Evolutionary conservation across 2,888 invertebrate genomes (phyloP).

Genomic region (Agrochola lychnidis): DNA sequence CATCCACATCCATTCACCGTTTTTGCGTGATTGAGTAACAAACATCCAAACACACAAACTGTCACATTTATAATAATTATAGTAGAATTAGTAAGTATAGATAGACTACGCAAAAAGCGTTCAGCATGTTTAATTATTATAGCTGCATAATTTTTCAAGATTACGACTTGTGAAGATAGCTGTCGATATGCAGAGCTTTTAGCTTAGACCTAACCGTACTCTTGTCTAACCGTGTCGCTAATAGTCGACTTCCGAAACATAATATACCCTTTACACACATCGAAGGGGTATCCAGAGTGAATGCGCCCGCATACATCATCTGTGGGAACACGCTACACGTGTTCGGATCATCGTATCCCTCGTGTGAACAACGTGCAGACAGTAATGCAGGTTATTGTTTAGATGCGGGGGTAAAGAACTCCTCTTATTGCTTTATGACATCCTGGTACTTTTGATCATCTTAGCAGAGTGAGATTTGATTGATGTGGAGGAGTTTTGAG

Average conservation of each 20-base stretch:
- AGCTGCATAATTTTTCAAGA: not conserved
- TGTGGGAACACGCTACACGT: constrained; percentile 83
- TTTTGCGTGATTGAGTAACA: no score
- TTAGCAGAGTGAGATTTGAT: not conserved
- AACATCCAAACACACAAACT: no score
- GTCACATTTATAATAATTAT: no score
- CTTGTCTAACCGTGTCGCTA: constrained; percentile 16
- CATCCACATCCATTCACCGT: no score
- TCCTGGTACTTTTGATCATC: constrained; percentile 50
- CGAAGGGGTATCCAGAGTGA: constrained; percentile 66
- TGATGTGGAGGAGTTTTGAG: not conserved
- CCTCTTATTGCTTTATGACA: constrained; percentile 46
- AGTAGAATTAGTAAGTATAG: not conserved
- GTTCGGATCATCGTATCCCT: constrained; percentile 72
- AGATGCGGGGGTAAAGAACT: constrained; percentile 61
- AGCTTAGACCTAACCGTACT: constrained; percentile 3
- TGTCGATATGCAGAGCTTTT: not conserved
- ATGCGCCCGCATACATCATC: constrained; percentile 83
- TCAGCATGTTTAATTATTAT: not conserved
- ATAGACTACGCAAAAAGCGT: not conserved
- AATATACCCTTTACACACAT: constrained; percentile 58
- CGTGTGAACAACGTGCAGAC: constrained; percentile 82
- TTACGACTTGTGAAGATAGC: not conserved
- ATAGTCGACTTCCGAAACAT: constrained; percentile 57
- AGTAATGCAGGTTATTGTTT: constrained; percentile 71